Percentiles rank a stretch among this genome's conserved stretches.
Conservation (phyloP, 2,797 vertebrate genomes). For the Pogonophryne albipinna region DNA sequence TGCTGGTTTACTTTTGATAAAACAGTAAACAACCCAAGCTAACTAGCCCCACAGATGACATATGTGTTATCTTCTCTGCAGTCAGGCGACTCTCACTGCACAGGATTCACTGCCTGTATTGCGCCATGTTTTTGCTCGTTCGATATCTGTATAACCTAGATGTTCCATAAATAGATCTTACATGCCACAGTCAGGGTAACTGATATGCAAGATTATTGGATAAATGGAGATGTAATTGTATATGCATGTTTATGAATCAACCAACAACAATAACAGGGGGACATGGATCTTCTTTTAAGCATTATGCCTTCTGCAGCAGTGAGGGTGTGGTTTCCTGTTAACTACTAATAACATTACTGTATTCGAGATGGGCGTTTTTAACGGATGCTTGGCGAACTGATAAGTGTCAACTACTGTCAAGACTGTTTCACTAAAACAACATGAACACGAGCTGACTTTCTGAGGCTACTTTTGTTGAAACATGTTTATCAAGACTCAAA, state of each 20-base stretch:
- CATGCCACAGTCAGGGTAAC: neutral
- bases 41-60: neutral
- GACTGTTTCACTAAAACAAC: neutral
- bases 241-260: too few relatives aligned
- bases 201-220: neutral
- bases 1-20: slow-evolving; percentile 11
- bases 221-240: neutral
- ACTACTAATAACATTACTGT: neutral
- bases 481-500: neutral
- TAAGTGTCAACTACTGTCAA: neutral
- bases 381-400: neutral
- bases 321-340: slow-evolving; percentile 40
- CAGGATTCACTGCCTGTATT: neutral
- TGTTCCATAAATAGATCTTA: neutral
- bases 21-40: neutral
- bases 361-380: neutral
- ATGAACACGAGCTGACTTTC: rapidly evolving
- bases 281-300: neutral
- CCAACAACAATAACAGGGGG: neutral
- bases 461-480: neutral
- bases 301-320: neutral
- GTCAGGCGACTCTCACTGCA: neutral
- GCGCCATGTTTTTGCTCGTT: neutral
- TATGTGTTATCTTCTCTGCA: slow-evolving; percentile 1
- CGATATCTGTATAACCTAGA: neutral